Percentiles rank a stretch among this genome's conserved stretches.
Evolutionary conservation across 2,888 invertebrate species (phyloP).

Genomic region (Drosophila buzzatii): DNA sequence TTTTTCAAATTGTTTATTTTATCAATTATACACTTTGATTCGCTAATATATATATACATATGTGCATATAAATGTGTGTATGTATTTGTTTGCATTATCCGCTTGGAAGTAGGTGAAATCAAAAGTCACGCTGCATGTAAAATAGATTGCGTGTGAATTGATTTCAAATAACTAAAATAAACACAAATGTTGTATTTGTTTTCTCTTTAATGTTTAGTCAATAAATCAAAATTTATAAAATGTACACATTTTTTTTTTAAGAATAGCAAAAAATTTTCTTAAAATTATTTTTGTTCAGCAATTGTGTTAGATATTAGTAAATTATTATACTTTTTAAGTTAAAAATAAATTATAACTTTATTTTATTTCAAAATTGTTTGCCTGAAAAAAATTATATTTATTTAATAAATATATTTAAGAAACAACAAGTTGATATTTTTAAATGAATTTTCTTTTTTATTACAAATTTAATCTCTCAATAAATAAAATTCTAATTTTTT

Average conservation of each 20-base stretch:
- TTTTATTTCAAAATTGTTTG: too few species aligned
- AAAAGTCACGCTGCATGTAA: slow-evolving; percentile 40
- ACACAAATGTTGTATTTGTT: slow-evolving; percentile 41
- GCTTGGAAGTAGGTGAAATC: slow-evolving; percentile 21
- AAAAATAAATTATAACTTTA: too few species aligned
- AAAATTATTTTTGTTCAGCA: slow-evolving; percentile 1
- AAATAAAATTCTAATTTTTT: not conserved
- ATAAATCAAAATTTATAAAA: slow-evolving; percentile 8
- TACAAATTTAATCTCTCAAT: too few species aligned
- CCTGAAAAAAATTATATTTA: too few species aligned
- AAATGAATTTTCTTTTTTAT: not conserved
- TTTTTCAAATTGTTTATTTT: slow-evolving; percentile 38
- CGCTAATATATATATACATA: slow-evolving; percentile 25
- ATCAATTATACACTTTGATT: slow-evolving; percentile 8
- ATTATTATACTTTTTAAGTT: too few species aligned
- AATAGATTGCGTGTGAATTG: slow-evolving; percentile 66
- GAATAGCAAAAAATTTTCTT: not conserved
- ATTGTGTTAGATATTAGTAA: not conserved
- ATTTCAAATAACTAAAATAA: slow-evolving; percentile 55
- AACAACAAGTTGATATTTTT: too few species aligned
- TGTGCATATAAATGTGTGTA: not conserved
- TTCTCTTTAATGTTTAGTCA: slow-evolving; percentile 19
- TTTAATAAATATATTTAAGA: too few species aligned
- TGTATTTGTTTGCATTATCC: slow-evolving; percentile 52
- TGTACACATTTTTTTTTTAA: not conserved